These are phyloP conservation scores for Pemphredon lugubris DNA, from an alignment of 2,888 invertebrate species.

Conservation along the genomic window DNA sequence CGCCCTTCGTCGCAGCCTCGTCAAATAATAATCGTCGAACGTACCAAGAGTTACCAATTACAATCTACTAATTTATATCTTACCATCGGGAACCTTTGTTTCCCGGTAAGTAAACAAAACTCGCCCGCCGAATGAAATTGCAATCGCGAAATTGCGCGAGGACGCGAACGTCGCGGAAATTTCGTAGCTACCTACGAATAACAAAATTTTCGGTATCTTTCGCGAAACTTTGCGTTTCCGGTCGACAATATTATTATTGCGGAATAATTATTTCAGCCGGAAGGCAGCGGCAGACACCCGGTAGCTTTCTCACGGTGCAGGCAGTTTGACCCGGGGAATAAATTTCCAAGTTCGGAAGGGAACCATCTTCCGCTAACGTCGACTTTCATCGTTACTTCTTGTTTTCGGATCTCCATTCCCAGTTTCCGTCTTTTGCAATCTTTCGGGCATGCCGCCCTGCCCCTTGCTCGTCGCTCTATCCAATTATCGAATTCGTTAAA, in stretches of 20 bases:
- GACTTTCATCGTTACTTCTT: neutral
- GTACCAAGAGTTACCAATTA: too few relatives aligned
- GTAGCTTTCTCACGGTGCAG: neutral
- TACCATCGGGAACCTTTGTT: too few relatives aligned
- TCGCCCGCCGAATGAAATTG: too few relatives aligned
- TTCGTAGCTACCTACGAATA: too few relatives aligned
- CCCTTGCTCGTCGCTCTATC: neutral
- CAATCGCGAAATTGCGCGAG: too few relatives aligned
- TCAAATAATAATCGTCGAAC: too few relatives aligned
- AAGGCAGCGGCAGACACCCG: slow-evolving; percentile 15
- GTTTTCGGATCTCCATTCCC: neutral
- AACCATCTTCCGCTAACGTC: neutral
- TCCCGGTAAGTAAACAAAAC: too few relatives aligned
- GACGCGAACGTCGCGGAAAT: too few relatives aligned
- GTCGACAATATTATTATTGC: slow-evolving; percentile 9
- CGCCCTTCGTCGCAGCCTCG: too few relatives aligned
- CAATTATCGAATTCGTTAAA: slow-evolving; percentile 5
- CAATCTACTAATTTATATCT: too few relatives aligned
- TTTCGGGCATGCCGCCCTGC: neutral
- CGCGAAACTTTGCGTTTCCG: neutral
- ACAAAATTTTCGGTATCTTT: neutral
- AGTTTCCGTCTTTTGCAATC: neutral
- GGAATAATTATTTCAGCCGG: slow-evolving; percentile 30
- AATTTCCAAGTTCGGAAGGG: slow-evolving; percentile 9
- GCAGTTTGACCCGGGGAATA: slow-evolving; percentile 4